Conservation (phyloP, 2,888 invertebrate genomes). For the Tipula confusa region DNA sequence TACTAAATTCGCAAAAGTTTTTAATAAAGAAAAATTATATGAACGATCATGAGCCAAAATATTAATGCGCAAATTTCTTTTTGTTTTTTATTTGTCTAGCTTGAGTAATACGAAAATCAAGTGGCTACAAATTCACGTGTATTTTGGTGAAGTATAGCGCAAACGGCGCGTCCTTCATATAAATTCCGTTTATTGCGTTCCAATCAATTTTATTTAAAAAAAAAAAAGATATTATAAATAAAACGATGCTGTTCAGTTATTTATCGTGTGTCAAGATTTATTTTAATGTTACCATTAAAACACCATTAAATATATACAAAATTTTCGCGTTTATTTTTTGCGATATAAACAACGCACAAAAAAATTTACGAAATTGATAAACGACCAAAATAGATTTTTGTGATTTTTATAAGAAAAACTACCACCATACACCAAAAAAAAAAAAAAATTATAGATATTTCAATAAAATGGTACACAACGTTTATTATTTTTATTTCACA, state of each 20-base stretch:
- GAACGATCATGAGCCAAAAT: background rate
- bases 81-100: background rate
- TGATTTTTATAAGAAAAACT: background rate
- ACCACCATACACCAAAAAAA: background rate
- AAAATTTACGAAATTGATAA: background rate
- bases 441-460: background rate
- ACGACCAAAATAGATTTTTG: conserved; percentile 12
- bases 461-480: background rate
- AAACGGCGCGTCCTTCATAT: background rate
- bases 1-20: background rate
- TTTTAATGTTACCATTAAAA: conserved; percentile 3
- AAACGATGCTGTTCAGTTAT: background rate
- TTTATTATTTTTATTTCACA: background rate
- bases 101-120: background rate
- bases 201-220: background rate
- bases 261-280: background rate
- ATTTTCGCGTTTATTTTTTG: background rate
- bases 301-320: background rate
- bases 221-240: background rate
- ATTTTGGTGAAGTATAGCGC: background rate
- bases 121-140: background rate
- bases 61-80: background rate
- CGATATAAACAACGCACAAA: background rate
- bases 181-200: background rate
- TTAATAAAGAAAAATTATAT: background rate